Evolutionary conservation across 2,113 vertebrate species (phyloP), one percentile per base, ranked within the genome.

Genomic region (Prunella fulvescens): DNA sequence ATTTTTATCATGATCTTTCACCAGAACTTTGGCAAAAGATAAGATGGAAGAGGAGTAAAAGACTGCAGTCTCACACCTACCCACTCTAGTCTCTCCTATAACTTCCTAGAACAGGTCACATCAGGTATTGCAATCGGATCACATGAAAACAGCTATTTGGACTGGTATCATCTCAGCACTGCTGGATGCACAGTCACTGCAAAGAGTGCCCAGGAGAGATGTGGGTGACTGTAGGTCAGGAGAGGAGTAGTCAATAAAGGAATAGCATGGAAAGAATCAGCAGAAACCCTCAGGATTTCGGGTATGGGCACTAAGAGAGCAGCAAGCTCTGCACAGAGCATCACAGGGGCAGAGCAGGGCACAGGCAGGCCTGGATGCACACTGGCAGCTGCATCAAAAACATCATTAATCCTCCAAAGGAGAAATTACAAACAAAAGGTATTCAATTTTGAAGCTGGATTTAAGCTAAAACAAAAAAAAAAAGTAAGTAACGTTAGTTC

Each of bases 191-290:
- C 7, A 50, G 86, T 6, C 70, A 44, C 54, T 39, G 60, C 67
- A 37, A 35, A 14, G 45, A 70, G 31, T 1, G 23, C 13, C 26
- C 7, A 23, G 25, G 39, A 23, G 65, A 88, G 11, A 28, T 5
- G 37, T 4, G 28, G 11, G 10, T 13, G 37, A 69, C 48, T 29
- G 1, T 0, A 31, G 25, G 11, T 12, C 28, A 76, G 60, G 8
- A 86, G n/a, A 6, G 2, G 42, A 35, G 44, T 0, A n/a, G 7
- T 1, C 64, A 47, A 11, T 23, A 37, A 14, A 71, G 24, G 39
- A 84, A 71, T 8, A 1, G 1, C 37, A 57, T 0, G 0, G 20
- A 26, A 78, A 53, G 28, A 18, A 57, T 14, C 14, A 42, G 50
- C 74, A 65, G 57, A 53, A 92, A 50, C 37, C 23, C 35, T 57